Evolutionary conservation across 2,797 vertebrate species (phyloP).

Genomic region (Spheniscus humboldti): DNA sequence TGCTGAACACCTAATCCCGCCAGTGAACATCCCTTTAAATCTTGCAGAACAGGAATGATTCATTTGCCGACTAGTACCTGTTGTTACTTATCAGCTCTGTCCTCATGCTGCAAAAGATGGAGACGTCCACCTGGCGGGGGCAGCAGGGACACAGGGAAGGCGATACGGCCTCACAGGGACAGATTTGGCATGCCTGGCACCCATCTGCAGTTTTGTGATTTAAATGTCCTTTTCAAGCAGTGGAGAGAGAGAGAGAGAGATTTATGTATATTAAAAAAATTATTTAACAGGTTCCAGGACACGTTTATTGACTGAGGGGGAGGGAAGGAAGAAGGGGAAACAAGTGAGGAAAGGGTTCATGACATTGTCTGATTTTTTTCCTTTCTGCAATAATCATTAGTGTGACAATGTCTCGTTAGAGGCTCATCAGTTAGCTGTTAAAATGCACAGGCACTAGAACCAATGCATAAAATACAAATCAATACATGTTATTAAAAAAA

Average conservation of each 20-base stretch:
- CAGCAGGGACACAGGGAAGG: fast-evolving
- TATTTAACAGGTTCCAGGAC: background rate
- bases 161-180: background rate
- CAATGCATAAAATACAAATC: background rate
- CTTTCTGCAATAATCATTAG: background rate
- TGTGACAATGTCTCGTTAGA: background rate
- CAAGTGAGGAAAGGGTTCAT: background rate
- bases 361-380: background rate
- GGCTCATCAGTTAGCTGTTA: background rate
- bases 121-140: background rate
- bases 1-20: background rate
- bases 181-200: background rate
- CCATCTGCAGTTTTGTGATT: background rate
- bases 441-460: background rate
- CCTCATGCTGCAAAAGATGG: background rate
- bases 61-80: background rate
- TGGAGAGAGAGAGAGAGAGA: background rate
- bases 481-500: background rate
- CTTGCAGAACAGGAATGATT: background rate
- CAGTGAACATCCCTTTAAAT: background rate
- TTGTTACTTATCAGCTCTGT: background rate
- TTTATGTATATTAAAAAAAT: background rate
- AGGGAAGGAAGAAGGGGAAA: background rate
- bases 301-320: background rate
- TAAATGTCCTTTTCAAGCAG: background rate